Conservation (phyloP, 2,113 vertebrate genomes). For the human (Homo sapiens) region GRCh38 chr2:234092501-234093000, state of each 20-base stretch:
- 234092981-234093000: neutral
- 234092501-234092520: neutral
- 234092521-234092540: neutral
- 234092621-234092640: neutral
- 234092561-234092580: rapidly evolving
- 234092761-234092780: rapidly evolving
- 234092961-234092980: neutral
- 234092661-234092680: rapidly evolving
- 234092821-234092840: neutral
- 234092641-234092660: rapidly evolving
- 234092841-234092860: neutral
- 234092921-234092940: neutral
- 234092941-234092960: rapidly evolving
- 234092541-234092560: rapidly evolving
- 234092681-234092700: rapidly evolving
- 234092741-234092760: no score
- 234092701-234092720: neutral
- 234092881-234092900: neutral
- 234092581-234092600: neutral
- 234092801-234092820: neutral
- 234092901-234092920: neutral
- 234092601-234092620: rapidly evolving
- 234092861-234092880: neutral
- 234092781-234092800: neutral
- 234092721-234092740: no score